Evolutionary conservation across 2,113 vertebrate genomes (phyloP), one percentile per base, ranked within the genome.

Genomic region (Phalacrocorax aristotelis): DNA sequence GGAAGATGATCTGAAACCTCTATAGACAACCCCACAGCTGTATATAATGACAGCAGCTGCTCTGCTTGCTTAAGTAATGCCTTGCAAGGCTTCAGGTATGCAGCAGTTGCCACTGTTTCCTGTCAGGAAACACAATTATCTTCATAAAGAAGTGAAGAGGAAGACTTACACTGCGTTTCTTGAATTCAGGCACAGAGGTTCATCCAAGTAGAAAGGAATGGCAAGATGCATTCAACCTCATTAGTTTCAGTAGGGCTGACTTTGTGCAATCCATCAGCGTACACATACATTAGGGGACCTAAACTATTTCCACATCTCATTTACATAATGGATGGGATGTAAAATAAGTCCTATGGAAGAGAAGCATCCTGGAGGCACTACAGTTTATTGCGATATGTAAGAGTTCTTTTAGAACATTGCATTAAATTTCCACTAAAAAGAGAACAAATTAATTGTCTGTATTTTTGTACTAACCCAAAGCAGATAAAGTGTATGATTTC

Each of bases 301-400:
- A 96, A 98, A 98, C 97, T 97, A 97, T 98, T 98, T 98, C 97
- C 94, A 97, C 97, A 98, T 98, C 97, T 98, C 98, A 98, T 98
- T 98, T 98, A 75, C 98, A 98, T 98, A 98, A 98, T 97, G 97
- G 97, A 98, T 98, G 96, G 96, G 97, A 98, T 98, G 97, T 97
- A 97, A 98, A 98, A 98, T 97, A 97, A 98, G 95, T 97, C 96
- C 96, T 92, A 93, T 90, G 96, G 70, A 89, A 96, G 85, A 95
- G 92, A 97, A 97, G 95, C 19, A 11, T 93, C 98, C 98, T 89
- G 70, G 95, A 98, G 98, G 97, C 97, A 97, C 96, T 93, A 94
- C 98, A 98, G 98, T 98, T 98, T 98, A 98, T 98, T 98, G 98
- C 97, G 97, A 98, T 97, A 97, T 91, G 86, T 97, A 97, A 94